Base-by-base conservation (phyloP, 1,140 invertebrate genomes). In the Drosophila chauvacae region DNA sequence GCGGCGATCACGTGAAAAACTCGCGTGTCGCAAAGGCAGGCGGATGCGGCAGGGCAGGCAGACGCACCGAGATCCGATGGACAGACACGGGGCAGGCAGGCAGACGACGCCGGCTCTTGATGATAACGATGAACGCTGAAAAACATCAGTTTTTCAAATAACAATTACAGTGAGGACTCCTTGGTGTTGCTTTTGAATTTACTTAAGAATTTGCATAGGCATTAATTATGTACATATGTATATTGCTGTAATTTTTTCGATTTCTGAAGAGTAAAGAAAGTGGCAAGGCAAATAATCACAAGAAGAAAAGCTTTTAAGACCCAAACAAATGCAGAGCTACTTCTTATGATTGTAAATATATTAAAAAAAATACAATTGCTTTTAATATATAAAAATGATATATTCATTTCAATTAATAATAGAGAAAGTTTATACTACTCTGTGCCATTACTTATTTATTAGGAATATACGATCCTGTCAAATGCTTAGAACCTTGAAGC, bases 81-180 rank as follows among this genome's bases (percentile, higher is more conserved):
- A 70, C n/a, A 7, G 47, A 61, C 23, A 26, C 26, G 48, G 50
- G 47, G 41, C 35, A 60, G 69, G 42, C 71, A 66, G 77, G 58
- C 81, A 80, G 61, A 28, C 75, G 55, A 30, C 48, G 50, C 26
- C 69, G 66, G 20, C 7, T 37, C 44, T 45, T 35, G 30, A 44
- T 88, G 83, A 87, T 87, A 88, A 84, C 71, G 68, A 47, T 14
- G 28, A 28, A 50, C 73, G 60, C 62, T 79, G 58, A 74, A 82
- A 55, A 68, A 74, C 59, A 65, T 75, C 44, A 75, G 55, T 62
- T 77, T 77, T 81, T 72, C 44, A 35, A 81, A 81, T 51, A 56
- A 81, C 63, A 70, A 57, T 56, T 56, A 80, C 70, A 80, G 59
- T 76, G 42, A 33, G 10, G 28, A 50, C 44, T 57, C 53, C 20